A percentile compares a stretch with the other conserved stretches of the same genome.
phyloP scores from a whole-genome alignment of 2,888 invertebrate species.

The Syrphus vitripennis region DNA sequence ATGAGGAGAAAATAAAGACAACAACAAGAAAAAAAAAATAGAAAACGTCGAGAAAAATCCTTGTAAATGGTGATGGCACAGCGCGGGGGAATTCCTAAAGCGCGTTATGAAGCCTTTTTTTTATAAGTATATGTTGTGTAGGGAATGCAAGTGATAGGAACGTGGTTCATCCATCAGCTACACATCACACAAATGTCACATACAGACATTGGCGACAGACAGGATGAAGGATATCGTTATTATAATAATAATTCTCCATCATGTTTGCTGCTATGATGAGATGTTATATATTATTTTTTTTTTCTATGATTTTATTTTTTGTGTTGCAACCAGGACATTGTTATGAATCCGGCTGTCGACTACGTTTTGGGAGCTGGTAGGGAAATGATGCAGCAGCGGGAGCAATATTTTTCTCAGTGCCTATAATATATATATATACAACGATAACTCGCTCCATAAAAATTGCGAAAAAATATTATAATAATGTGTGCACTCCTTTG shows the following conservation, averaged over 20 bases:
- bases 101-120: conserved; percentile 47
- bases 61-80: conserved; percentile 32
- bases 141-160: conserved; percentile 62
- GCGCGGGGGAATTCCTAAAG: conserved; percentile 47
- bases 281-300: conserved; percentile 11
- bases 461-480: conserved; percentile 66
- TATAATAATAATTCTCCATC: conserved; percentile 71
- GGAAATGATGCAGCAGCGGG: conserved; percentile 41
- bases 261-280: conserved; percentile 65
- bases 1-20: conserved; percentile 1
- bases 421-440: too few species aligned
- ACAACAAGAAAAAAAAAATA: background rate
- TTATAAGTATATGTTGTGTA: background rate
- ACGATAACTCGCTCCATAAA: conserved; percentile 25
- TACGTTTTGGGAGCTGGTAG: conserved; percentile 54
- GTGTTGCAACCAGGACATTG: conserved; percentile 52
- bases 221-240: conserved; percentile 71
- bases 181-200: conserved; percentile 67
- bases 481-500: conserved; percentile 72
- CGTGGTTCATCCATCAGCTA: conserved; percentile 43
- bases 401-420: background rate
- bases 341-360: conserved; percentile 56
- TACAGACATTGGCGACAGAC: conserved; percentile 63
- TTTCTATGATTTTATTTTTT: background rate
- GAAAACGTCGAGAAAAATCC: conserved; percentile 16